Base-by-base conservation (phyloP, 1,140 invertebrate genomes). In the Dryas iulia region DNA sequence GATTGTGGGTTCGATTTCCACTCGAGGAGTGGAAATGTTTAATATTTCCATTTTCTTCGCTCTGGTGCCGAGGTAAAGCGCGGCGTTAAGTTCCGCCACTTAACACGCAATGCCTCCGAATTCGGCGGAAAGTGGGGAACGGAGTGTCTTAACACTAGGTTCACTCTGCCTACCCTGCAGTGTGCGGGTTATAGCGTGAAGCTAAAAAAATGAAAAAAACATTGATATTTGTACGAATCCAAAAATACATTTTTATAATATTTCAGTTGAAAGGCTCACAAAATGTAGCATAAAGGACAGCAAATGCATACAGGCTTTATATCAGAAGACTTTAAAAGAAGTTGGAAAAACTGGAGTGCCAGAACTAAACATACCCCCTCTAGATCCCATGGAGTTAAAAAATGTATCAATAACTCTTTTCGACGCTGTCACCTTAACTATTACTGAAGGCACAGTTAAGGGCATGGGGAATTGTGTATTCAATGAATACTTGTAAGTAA, bases 201-300 rank as follows among this genome's bases (percentile, higher is more conserved):
- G n/a, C n/a, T n/a, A n/a, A n/a, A n/a, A n/a, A n/a, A 31, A 31
- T 10, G 11, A 31, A 31, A 31, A 8, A 31, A 11, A 31, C 10
- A 31, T 11, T 31, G 10, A 31, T 31, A 12, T 39, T 24, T 24
- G n/a, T 10, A 54, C 12, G 1, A 23, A 1, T 12, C 7, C 23
- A 23, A 54, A 12, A 3, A 53, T 14, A 53, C 23, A 5, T 53
- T 54, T 5, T 54, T 1, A 3, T 18, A 21, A 47, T 47, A 64
- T 81, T 81, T 58, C 71, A 83, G 81, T 80, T 53, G 74, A 81
- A 7, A 73, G 60, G 3, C 33, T 82, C 56, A 26, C 3, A 39
- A 80, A 80, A 77, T 84, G 81, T 30, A 68, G 69, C 21, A 56
- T 81, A 14, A 72, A 69, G 5, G 74, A 84, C 30, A 61, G 54